These are phyloP conservation scores for Calycopis cecrops DNA, from an alignment of 1,140 invertebrate species.

Conservation along the genomic window DNA sequence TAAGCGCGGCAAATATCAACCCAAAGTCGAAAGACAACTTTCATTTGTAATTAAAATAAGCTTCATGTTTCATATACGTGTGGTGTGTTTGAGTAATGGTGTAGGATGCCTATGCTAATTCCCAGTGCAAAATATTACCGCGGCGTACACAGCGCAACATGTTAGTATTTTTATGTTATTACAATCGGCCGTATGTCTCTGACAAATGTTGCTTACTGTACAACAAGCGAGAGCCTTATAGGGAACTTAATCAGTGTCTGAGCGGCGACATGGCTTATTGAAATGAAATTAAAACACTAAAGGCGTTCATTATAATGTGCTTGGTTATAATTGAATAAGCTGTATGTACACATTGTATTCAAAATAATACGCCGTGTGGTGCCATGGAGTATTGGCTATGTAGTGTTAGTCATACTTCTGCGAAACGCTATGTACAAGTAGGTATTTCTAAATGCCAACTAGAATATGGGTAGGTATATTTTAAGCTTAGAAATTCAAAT, in stretches of 20 bases:
- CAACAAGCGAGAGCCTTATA: slow-evolving; percentile 32
- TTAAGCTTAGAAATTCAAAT: too few relatives aligned
- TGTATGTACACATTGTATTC: slow-evolving; percentile 11
- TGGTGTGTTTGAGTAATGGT: slow-evolving; percentile 29
- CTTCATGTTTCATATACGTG: neutral
- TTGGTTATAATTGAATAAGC: slow-evolving; percentile 28
- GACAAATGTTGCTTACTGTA: slow-evolving; percentile 10
- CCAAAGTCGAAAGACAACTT: neutral
- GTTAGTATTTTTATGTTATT: slow-evolving; percentile 9
- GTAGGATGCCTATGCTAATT: slow-evolving; percentile 45
- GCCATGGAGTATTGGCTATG: too few relatives aligned
- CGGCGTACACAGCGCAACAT: slow-evolving; percentile 18
- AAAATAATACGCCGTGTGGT: too few relatives aligned
- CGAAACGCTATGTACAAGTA: neutral
- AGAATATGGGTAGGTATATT: too few relatives aligned
- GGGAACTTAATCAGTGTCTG: slow-evolving; percentile 51
- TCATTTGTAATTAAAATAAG: slow-evolving; percentile 10
- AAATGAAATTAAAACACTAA: slow-evolving; percentile 51
- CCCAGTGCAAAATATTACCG: slow-evolving; percentile 30
- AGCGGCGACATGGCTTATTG: slow-evolving; percentile 50
- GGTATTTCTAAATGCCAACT: neutral
- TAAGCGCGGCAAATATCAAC: too few relatives aligned
- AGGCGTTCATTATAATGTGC: slow-evolving; percentile 29
- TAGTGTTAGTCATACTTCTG: neutral
- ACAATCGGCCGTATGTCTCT: slow-evolving; percentile 10